These are phyloP conservation scores for Olivierus martensii DNA, from an alignment of 1,140 invertebrate species.

Conservation along the genomic window DNA sequence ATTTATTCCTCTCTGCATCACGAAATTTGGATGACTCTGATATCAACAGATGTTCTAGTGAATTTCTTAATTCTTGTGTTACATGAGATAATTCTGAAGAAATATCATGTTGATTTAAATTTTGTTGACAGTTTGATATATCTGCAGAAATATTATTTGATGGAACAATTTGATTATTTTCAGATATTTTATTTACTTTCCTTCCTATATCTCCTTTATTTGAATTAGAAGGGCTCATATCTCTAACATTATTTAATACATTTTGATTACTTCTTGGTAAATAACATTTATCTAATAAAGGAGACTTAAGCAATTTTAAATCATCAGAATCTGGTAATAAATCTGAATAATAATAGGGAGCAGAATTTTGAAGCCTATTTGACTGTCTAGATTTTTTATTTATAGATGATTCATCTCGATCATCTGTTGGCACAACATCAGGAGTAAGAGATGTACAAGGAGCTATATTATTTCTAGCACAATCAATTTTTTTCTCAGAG, in stretches of 20 bases:
- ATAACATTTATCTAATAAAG: slow-evolving; percentile 15
- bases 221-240: slow-evolving; percentile 2
- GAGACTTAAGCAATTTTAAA: slow-evolving; percentile 5
- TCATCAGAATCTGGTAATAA: slow-evolving; percentile 28
- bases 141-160: too few relatives aligned
- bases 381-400: slow-evolving; percentile 5
- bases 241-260: slow-evolving; percentile 12
- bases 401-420: slow-evolving; percentile 1
- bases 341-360: slow-evolving; percentile 78
- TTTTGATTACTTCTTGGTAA: slow-evolving; percentile 6
- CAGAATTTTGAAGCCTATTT: slow-evolving; percentile 23
- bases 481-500: too few relatives aligned
- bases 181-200: slow-evolving; percentile 56
- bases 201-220: slow-evolving; percentile 44
- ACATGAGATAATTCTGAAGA: not conserved
- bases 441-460: slow-evolving; percentile 4
- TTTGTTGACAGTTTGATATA: too few relatives aligned
- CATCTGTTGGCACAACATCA: slow-evolving; percentile 8
- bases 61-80: too few relatives aligned
- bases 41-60: not conserved
- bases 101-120: too few relatives aligned
- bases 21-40: slow-evolving; percentile 16
- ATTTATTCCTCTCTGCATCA: slow-evolving; percentile 23
- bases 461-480: too few relatives aligned
- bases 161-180: not conserved